These are phyloP conservation scores for Thomomys bottae DNA, from an alignment of 2,113 vertebrate genomes.

Conservation along the genomic window DNA sequence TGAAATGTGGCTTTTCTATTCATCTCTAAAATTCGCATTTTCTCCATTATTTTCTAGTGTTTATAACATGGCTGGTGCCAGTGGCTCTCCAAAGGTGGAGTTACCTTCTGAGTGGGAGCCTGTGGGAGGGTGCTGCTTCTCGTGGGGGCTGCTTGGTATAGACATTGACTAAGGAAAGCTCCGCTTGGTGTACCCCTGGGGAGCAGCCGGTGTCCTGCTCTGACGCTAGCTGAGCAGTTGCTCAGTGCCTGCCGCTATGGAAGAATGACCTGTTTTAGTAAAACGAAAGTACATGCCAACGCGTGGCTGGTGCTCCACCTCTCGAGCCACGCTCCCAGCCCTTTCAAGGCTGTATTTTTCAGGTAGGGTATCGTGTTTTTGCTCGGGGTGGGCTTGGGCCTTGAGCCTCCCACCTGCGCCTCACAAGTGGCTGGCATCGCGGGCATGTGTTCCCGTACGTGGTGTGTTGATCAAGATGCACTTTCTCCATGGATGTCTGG, in stretches of 20 bases:
- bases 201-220: background rate
- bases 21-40: background rate
- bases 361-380: too few species aligned
- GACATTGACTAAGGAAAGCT: accelerated
- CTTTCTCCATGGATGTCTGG: too few species aligned
- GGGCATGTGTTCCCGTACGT: too few species aligned
- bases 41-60: background rate
- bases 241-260: background rate
- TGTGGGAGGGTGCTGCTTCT: background rate
- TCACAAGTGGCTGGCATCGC: too few species aligned
- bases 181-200: background rate
- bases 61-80: too few species aligned
- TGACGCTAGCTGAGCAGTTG: background rate
- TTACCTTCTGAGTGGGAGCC: background rate
- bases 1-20: background rate
- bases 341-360: too few species aligned
- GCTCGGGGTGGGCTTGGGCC: too few species aligned
- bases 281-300: background rate
- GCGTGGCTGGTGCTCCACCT: too few species aligned
- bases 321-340: background rate
- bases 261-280: too few species aligned
- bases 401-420: too few species aligned
- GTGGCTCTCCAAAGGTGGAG: background rate
- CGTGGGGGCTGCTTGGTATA: background rate
- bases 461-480: too few species aligned